Base-by-base conservation (phyloP, 1,140 invertebrate species). In the Parapsyche elsis region DNA sequence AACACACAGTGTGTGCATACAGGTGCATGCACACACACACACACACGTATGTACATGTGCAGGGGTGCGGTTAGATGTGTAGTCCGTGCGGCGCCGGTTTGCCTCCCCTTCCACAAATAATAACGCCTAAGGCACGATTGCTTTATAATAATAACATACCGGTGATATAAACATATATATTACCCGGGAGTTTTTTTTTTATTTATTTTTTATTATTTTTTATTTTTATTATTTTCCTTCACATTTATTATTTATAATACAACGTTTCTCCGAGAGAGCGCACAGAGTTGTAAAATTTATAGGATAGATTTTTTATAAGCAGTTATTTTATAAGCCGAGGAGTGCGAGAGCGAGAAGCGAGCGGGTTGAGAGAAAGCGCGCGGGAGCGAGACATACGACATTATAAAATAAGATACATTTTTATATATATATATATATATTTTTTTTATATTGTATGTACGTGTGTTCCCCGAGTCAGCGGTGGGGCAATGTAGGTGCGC, bases 161-260 rank as follows among this genome's bases (percentile, higher is more conserved):
- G 77, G 80, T 81, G 80, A 81, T 79, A 81, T 81, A 81, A 81
- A 81, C 80, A 81, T 81, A 81, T 81, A 79, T 79, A 74, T 75
- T 81, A 78, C 76, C 71, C 19, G 74, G 38, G 67, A 30, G 53
- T 76, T 76, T 59, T 74, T 74, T 74, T 59, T n/a, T 19, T 7
- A 16, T 16, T 21, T 61, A 24, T 30, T 70, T 70, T 9, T 70
- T 70, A 7, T 16, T 59, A 59, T 16, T 61, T 61, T 61, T 59
- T 80, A 57, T 71, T 38, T 38, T 38, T 64, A 61, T 81, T 78
- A 78, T 81, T 70, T 80, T 78, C 80, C 74, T 81, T 81, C 74
- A 79, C 77, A 81, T 79, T 81, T 81, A 79, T 82, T 82, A 82
- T 82, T 82, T 82, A 82, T 80, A 82, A 82, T 82, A 82, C 78